These are phyloP conservation scores for Lumbricus terrestris DNA, from an alignment of 2,888 invertebrate species.

Conservation along the genomic window DNA sequence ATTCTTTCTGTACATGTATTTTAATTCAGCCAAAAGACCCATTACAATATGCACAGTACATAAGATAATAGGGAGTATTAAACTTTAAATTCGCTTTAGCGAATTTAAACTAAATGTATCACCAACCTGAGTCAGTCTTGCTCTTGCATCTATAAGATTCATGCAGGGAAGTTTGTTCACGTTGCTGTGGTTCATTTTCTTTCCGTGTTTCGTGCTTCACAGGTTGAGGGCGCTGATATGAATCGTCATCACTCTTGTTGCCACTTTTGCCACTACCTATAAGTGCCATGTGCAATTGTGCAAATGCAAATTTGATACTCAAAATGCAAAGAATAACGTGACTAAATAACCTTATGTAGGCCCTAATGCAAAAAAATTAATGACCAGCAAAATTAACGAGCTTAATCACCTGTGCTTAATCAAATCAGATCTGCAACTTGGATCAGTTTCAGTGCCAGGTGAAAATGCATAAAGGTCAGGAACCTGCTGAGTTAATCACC, in stretches of 20 bases:
- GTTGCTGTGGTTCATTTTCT: neutral
- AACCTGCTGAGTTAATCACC: no score
- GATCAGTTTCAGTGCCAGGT: neutral
- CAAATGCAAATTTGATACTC: neutral
- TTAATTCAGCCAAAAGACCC: no score
- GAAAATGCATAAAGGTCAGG: neutral
- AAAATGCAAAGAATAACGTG: neutral
- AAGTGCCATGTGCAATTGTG: neutral
- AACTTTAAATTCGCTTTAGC: no score
- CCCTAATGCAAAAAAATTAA: no score
- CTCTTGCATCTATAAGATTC: neutral
- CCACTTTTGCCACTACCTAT: neutral
- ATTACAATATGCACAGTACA: no score
- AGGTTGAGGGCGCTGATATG: neutral
- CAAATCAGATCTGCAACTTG: neutral
- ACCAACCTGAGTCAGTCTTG: neutral
- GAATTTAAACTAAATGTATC: neutral
- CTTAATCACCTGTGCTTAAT: neutral
- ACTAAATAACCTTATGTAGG: neutral
- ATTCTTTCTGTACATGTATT: no score
- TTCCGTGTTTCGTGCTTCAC: neutral
- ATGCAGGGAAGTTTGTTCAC: neutral
- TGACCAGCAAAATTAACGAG: no score
- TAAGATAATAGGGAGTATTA: no score
- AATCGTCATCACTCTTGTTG: neutral